Evolutionary conservation across 2,888 invertebrate species (phyloP), one percentile per base, ranked within the genome.

Genomic region (Pocota personata): DNA sequence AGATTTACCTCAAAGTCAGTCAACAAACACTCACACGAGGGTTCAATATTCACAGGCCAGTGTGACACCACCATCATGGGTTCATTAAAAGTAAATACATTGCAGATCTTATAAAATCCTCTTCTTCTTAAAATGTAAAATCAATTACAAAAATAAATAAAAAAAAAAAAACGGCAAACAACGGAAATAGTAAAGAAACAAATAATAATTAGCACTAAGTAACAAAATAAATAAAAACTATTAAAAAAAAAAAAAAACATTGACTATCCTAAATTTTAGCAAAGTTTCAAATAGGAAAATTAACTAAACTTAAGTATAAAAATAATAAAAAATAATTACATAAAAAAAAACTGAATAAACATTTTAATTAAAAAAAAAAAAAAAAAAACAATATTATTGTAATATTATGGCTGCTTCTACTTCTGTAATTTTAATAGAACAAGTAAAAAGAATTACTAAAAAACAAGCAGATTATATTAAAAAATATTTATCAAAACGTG

Each of bases 1-100:
- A 73, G 90, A 91, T 75, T 88, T 91, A 89, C 88, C 91, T 87
- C 90, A 91, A 88, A 93, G 92, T 87, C 92, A 93, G 92, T 93
- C 94, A n/a, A 93, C 94, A 50, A 94, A 94, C 88, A 93, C 94
- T 1, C 94, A 94, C 88, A 93, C 93, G 88, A 89, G 91, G 71
- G 92, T 92, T 75, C 92, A 92, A 90, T 92, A 92, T 89, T 89
- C 91, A 82, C 94, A 94, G 89, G 93, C 94, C 73, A 92, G 90
- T 88, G 92, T 92, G 80, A 92, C 91, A 87, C 90, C 92, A 79
- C 92, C 92, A 32, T 92, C 92, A 10, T 93, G 92, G 92, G 92
- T 93, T 88, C 92, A 93, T 89, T 93, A 91, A 88, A 62, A 19
- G 24, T 77, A 67, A 72, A 50, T n/a, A 12, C 32, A 69, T 64